Evolutionary conservation across 64 coral and sea anemone genomes (phyloP).

Genomic region (Stichodactyla helianthus): DNA sequence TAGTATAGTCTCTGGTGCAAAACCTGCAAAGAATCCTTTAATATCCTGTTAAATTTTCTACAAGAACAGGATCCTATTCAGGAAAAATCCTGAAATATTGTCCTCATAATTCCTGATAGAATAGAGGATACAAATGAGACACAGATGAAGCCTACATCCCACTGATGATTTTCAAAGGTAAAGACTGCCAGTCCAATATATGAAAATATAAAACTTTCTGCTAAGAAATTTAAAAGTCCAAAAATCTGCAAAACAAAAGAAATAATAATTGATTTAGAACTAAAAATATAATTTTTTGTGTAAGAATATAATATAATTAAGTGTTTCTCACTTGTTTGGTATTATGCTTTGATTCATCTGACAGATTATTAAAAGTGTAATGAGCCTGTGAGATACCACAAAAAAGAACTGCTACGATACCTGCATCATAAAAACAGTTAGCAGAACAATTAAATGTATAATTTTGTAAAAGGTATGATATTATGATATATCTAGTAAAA

Average conservation of each 20-base stretch:
- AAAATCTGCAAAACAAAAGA: conserved; percentile 65
- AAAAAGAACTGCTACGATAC: conserved; percentile 92
- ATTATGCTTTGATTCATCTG: conserved; percentile 88
- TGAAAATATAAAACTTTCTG: conserved; percentile 98
- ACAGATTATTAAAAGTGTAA: conserved; percentile 97
- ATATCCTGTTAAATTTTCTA: no score
- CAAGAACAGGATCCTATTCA: no score
- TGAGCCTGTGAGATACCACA: conserved; percentile 99
- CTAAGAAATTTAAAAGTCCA: conserved; percentile 92
- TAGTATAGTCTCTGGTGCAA: no score
- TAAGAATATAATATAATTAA: not conserved
- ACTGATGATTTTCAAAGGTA: conserved; percentile 88
- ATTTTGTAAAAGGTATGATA: no score
- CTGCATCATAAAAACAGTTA: conserved; percentile 24
- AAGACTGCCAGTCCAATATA: conserved; percentile 94
- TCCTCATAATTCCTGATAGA: not conserved
- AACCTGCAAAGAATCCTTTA: no score
- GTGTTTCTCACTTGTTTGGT: conserved; percentile 87
- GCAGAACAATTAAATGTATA: not conserved
- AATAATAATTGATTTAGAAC: not conserved
- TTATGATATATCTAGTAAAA: no score
- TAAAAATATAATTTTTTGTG: not conserved
- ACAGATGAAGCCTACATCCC: conserved; percentile 86
- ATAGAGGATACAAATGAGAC: conserved; percentile 96
- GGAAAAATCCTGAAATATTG: no score